These are phyloP conservation scores for Limenitis camilla DNA, from an alignment of 2,888 invertebrate species.

Conservation along the genomic window DNA sequence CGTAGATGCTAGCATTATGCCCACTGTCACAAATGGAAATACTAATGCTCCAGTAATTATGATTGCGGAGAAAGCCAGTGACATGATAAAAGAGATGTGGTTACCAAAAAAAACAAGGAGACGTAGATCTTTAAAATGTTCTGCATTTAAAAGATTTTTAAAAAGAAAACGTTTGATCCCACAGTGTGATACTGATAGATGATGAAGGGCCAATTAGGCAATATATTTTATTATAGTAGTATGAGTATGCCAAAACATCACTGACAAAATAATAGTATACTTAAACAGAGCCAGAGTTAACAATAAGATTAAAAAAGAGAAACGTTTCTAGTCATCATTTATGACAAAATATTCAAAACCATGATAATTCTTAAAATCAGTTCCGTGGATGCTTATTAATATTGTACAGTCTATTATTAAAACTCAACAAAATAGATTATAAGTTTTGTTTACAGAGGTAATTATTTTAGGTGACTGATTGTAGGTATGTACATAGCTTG, in stretches of 20 bases:
- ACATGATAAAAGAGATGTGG: conserved; percentile 86
- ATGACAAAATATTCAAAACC: background rate
- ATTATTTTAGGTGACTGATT: too few relatives aligned
- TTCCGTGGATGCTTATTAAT: too few relatives aligned
- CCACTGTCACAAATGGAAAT: conserved; percentile 88
- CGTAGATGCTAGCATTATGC: conserved; percentile 92
- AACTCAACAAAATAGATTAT: too few relatives aligned
- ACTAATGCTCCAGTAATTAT: conserved; percentile 91
- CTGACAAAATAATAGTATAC: background rate
- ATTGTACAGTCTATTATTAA: too few relatives aligned
- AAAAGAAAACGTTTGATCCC: conserved; percentile 28
- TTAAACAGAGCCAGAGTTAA: background rate
- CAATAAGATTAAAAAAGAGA: background rate
- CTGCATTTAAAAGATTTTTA: conserved; percentile 35
- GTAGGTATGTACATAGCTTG: too few relatives aligned
- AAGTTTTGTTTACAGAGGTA: too few relatives aligned
- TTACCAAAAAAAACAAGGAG: conserved; percentile 41
- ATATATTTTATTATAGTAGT: too few relatives aligned
- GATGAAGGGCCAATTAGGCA: conserved; percentile 29
- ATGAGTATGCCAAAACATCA: conserved; percentile 6
- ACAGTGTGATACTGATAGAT: conserved; percentile 46
- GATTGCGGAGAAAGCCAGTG: conserved; percentile 91
- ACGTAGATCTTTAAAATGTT: conserved; percentile 43
- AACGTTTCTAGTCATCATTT: conserved; percentile 17
- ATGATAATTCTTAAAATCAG: background rate